Base-by-base conservation (phyloP, 2,888 invertebrate genomes). In the Cordilura impudica region DNA sequence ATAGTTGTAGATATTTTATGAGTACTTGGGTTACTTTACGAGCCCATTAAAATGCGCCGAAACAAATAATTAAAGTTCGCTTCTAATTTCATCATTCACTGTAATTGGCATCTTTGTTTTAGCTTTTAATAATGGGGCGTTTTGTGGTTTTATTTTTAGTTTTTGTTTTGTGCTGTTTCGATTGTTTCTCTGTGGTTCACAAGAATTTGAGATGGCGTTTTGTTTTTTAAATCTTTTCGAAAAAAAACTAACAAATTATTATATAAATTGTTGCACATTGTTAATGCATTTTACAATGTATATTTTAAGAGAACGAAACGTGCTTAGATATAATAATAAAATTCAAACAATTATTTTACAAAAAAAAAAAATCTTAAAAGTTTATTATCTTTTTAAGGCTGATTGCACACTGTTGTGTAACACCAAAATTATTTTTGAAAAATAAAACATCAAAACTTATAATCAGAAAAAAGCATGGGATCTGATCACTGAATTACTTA, bases 241-340 rank as follows among this genome's bases (percentile, higher is more conserved):
- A 23, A n/a, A 58, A 58, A 56, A 65, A 65, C 16, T 18, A 35
- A 61, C 26, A 54, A 76, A 67, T 47, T 35, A 35, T 83, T 84
- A 67, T 83, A 83, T 83, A 85, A 85, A 85, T 84, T 86, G 85
- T 85, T 85, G 83, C 85, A 85, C 84, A 85, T 84, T 83, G 81
- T 82, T 80, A 81, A 84, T 83, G 10, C 31, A 70, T 54, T 71
- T 43, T 26, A 39, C 49, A 63, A 61, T n/a, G 12, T 23, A n/a
- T 51, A n/a, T 23, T 23, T 21, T 2, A 51, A 39, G n/a, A 6
- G n/a, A 21, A n/a, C 31, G 58, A 54, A 72, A 77, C 71, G 61
- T 72, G 77, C 66, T 58, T 51, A 54, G 53, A 47, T 35, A 23
- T 31, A 53, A 14, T 47, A n/a, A 35, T 43, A 45, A 21, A 47